Conservation (phyloP, 1,140 invertebrate genomes). For the Bombus sylvicola region DNA sequence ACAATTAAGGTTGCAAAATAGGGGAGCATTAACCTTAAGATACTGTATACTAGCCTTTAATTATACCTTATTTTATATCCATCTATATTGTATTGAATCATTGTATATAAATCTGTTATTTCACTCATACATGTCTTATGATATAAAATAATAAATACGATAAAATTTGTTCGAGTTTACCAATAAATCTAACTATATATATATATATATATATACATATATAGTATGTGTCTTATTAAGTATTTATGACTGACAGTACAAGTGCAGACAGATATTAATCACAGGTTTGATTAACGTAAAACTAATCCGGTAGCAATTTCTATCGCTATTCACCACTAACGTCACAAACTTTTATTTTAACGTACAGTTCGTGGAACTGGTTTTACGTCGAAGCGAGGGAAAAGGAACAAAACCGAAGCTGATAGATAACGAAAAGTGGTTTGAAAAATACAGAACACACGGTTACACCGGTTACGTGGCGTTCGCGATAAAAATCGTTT, state of each 20-base stretch:
- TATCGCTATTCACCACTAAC: background rate
- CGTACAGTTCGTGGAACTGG: background rate
- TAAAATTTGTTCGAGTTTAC: background rate
- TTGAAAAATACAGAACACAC: conserved; percentile 19
- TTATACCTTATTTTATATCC: background rate
- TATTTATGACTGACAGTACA: background rate
- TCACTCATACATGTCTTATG: background rate
- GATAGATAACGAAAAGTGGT: conserved; percentile 41
- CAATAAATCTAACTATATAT: background rate
- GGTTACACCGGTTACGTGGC: conserved; percentile 16
- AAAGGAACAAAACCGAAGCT: background rate
- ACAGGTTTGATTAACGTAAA: background rate
- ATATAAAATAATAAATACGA: background rate
- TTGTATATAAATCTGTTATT: background rate
- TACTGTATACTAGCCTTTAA: too few relatives aligned
- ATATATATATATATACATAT: too few relatives aligned
- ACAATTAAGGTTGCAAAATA: background rate
- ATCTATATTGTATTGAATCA: too few relatives aligned
- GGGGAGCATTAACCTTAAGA: background rate
- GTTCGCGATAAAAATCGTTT: conserved; percentile 41
- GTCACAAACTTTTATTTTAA: background rate
- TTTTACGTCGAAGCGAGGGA: background rate
- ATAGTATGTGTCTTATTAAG: background rate
- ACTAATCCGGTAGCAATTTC: background rate
- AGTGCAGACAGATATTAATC: background rate